A percentile compares a stretch with the other conserved stretches of the same genome.
phyloP scores from a whole-genome alignment of 1,140 invertebrate species.

The Drosophila triauraria region DNA sequence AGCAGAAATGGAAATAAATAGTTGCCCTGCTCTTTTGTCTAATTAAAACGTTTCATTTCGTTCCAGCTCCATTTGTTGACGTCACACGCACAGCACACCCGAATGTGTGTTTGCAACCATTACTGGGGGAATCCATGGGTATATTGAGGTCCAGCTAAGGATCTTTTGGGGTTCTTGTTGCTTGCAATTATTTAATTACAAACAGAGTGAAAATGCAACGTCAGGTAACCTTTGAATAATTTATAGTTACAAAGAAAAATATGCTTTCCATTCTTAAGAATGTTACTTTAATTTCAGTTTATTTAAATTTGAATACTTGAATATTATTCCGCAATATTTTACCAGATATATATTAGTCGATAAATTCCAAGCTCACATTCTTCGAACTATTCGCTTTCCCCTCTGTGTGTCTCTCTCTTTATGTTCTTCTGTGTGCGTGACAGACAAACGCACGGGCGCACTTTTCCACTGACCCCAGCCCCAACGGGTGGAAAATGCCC shows the following conservation, averaged over 20 bases:
- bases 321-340: neutral
- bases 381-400: neutral
- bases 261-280: neutral
- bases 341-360: conserved; percentile 17
- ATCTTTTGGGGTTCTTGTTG: neutral
- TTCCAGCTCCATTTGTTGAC: conserved; percentile 63
- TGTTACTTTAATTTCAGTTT: neutral
- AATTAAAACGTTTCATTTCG: conserved; percentile 78
- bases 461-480: conserved; percentile 22
- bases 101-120: conserved; percentile 5
- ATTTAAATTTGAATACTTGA: neutral
- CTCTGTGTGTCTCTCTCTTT: neutral
- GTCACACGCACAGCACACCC: conserved; percentile 47
- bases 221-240: neutral
- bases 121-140: neutral
- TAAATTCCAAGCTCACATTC: conserved; percentile 7
- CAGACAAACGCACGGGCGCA: conserved; percentile 57
- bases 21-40: conserved; percentile 79
- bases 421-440: conserved; percentile 59
- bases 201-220: neutral
- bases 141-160: neutral
- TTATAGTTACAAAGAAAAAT: too few relatives aligned
- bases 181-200: too few relatives aligned
- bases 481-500: conserved; percentile 22
- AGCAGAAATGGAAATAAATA: conserved; percentile 78